Base-by-base conservation (phyloP, 2,797 vertebrate genomes). In the Acropternis orthonyx region DNA sequence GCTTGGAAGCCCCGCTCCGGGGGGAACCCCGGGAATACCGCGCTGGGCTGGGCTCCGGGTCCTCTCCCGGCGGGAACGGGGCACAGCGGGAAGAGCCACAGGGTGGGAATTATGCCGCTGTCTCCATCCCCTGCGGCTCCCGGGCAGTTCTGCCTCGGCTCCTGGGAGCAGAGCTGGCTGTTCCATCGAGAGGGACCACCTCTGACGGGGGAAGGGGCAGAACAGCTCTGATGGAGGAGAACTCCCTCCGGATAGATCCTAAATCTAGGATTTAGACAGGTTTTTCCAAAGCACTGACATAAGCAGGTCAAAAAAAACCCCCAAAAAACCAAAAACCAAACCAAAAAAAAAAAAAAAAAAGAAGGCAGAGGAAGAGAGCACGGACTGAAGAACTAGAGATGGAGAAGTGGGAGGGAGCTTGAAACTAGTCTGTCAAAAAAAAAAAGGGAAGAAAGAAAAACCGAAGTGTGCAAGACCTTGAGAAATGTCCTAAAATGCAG, bases 181-280 rank as follows among this genome's bases (percentile, higher is more conserved):
- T 2, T 4, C 22, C 27, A 0, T 3, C 9, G 8, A 3, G 28
- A 7, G 3, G 2, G 23, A 17, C 5, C 28, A 0, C 2, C 44
- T 26, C 26, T 0, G 14, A 10, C 5, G 6, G 19, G 37, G 32
- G 41, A 8, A 12, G 1, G 39, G 59, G n/a, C 1, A 6, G 19
- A 21, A 17, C 4, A 8, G 48, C 49, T 61, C 37, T 10, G 62
- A 27, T 14, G 32, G 39, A 19, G 46, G 34, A 55, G 11, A 17
- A 15, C 18, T 68, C 28, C 39, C 52, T 27, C n/a, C 5, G 3
- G 36, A 8, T 1, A 13, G 41, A 28, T n/a, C n/a, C n/a, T n/a
- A n/a, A n/a, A 17, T 11, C 11, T 6, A 6, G 32, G 13, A 1
- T 19, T 48, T 34, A 2, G 1, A 30, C 5, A 7, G 48, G 2